Base-by-base conservation (phyloP, 1,140 invertebrate species). In the Druon quercuslanigerum region DNA sequence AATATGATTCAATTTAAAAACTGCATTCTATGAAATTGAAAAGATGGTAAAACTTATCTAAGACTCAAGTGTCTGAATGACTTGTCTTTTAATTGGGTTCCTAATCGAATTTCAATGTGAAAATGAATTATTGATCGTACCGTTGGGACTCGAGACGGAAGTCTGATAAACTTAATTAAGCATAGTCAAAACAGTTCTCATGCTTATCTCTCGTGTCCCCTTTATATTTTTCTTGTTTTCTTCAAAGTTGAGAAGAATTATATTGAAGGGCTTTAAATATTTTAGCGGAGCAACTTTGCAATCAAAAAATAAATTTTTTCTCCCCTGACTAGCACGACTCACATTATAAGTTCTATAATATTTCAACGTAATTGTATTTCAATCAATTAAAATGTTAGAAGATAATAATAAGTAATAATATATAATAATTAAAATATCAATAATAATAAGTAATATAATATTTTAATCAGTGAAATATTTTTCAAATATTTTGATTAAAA, bases 41-140 rank as follows among this genome's bases (percentile, higher is more conserved):
- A 46, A 7, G 7, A 46, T 46, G 0, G 6, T 46, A 1, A 46
- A 11, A 11, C 9, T 46, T 11, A 46, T 9, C 0, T 9, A 11
- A 46, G 0, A 9, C 7, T 19, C 52, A 16, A 60, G 25, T 60
- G 25, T 60, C 14, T 13, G 12, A 60, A 60, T 60, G 7, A 3
- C 57, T 60, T 60, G 25, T 60, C 13, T 60, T 60, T 33, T 40
- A 13, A 60, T 12, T 57, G 56, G 17, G 57, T 60, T 60, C 25
- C 57, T 60, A 33, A 60, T 60, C 33, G 20, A 1, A 60, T 60
- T 40, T 60, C 57, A 60, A 19, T 33, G 57, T 33, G 57, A 60
- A 33, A 60, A 60, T 60, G 57, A 60, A 60, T 60, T 60, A 60
- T 60, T 60, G 57, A 40, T 60, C 57, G 56, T 14, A 33, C 57